Evolutionary conservation across 2,797 vertebrate species (phyloP), one percentile per base, ranked within the genome.

Genomic region (Chelon labrosus): DNA sequence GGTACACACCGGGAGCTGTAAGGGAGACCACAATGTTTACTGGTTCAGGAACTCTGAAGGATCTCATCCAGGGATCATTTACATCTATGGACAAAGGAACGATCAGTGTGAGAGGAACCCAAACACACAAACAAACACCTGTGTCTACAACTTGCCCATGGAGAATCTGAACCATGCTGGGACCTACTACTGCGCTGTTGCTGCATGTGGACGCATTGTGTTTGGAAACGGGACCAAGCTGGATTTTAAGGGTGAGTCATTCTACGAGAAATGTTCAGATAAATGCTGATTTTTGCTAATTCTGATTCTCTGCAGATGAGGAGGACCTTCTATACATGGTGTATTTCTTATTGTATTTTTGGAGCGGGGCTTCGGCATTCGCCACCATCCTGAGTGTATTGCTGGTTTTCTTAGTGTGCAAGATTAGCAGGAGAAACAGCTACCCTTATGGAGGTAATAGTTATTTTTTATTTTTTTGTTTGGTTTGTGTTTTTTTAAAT

Each of bases 1-100:
- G 66, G 65, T 91, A 17, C 22, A 78, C 6, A 73, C 58, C 39
- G 54, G 73, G 47, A 81, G 19, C 70, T 86, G 80, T 78, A 69
- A 56, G 41, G 80, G 66, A 88, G 56, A 80, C 20, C 75, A 80
- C 47, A 80, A 64, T 38, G 83, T 90, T 35, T 82, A 82, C 78
- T 91, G 85, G 90, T 73, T 89, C 52, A 75, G 55, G 75, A 38
- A 37, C 52, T 70, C 68, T 31, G 54, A 42, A 56, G 62, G 76
- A 41, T 65, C 70, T 70, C 70, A 10, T 13, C 68, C 77, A 62
- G 65, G 66, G 74, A 41, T 88, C 11, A 76, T 89, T 59, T 79
- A 88, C 73, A 73, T 27, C 0, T 17, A 79, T 59, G 75, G 50
- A 69, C 54, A 37, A 44, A 76, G 42, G 13, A 63, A 41, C 44